Evolutionary conservation across 2,888 invertebrate genomes (phyloP).

Genomic region (Drosophila putrida): DNA sequence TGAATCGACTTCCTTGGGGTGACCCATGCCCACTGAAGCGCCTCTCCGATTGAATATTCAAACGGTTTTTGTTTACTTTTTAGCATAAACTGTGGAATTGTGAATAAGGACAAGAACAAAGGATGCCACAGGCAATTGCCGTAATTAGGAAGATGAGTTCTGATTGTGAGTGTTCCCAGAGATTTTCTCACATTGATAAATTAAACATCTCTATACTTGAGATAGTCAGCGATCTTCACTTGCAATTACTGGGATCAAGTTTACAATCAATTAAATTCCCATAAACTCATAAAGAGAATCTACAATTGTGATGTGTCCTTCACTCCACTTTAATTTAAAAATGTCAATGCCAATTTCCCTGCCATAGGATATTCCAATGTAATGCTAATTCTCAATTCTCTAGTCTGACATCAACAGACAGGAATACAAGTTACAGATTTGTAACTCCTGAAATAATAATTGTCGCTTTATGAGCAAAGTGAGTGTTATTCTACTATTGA

Average conservation of each 20-base stretch:
- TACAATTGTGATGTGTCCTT: conserved; percentile 2
- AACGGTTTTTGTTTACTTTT: conserved; percentile 44
- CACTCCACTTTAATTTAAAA: conserved; percentile 40
- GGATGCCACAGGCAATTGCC: conserved; percentile 42
- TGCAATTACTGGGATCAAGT: not conserved
- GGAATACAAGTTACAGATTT: conserved; percentile 22
- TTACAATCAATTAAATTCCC: conserved; percentile 48
- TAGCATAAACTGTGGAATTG: conserved; percentile 42
- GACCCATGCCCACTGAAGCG: conserved; percentile 26
- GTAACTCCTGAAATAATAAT: conserved; percentile 52
- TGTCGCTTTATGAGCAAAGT: conserved; percentile 42
- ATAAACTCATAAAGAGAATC: conserved; percentile 27
- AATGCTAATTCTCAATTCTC: conserved; percentile 43
- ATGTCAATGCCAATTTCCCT: conserved; percentile 39
- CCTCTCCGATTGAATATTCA: conserved; percentile 38
- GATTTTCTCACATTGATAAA: conserved; percentile 41
- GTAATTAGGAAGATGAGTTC: conserved; percentile 43
- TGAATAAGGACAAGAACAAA: conserved; percentile 20
- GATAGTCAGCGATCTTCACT: not conserved
- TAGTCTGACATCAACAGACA: conserved; percentile 8
- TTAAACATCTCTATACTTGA: not conserved
- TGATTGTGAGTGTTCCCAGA: conserved; percentile 1
- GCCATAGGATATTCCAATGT: conserved; percentile 28
- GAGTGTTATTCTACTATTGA: conserved; percentile 48
- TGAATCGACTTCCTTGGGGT: conserved; percentile 26